phyloP scores from a whole-genome alignment of 2,113 vertebrate genomes.

The Rhabdomys dilectus region DNA sequence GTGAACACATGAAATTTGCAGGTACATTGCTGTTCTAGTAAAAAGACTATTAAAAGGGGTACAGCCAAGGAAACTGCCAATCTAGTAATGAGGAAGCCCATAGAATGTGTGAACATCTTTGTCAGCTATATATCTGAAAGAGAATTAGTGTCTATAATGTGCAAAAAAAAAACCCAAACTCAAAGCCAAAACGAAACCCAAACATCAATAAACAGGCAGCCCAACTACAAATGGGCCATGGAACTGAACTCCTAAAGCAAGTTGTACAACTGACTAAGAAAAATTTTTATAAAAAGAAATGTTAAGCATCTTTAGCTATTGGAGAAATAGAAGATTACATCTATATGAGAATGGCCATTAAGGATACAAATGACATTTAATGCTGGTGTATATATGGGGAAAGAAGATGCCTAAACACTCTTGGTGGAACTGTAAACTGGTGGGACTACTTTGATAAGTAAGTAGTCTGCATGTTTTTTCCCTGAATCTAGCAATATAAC shows the following conservation, averaged over 20 bases:
- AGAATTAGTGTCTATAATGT: background rate
- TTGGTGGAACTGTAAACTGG: background rate
- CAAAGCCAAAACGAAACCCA: background rate
- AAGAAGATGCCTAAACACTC: background rate
- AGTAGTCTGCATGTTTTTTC: background rate
- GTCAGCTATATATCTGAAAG: background rate
- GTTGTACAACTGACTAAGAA: background rate
- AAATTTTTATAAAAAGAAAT: background rate
- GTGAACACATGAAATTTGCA: background rate
- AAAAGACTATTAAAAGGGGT: background rate
- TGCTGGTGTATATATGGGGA: background rate
- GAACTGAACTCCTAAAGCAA: background rate
- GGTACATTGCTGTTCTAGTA: background rate
- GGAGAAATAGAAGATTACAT: background rate
- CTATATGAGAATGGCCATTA: background rate
- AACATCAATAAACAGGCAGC: background rate
- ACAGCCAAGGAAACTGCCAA: background rate
- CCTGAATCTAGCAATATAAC: background rate
- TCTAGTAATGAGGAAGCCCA: background rate
- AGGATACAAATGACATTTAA: background rate
- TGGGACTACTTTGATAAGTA: background rate
- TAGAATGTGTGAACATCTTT: background rate
- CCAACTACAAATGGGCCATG: background rate
- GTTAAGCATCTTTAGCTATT: background rate
- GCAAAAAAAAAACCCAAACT: background rate